Base-by-base conservation (phyloP, 2,888 invertebrate genomes). In the Eristalis pertinax region DNA sequence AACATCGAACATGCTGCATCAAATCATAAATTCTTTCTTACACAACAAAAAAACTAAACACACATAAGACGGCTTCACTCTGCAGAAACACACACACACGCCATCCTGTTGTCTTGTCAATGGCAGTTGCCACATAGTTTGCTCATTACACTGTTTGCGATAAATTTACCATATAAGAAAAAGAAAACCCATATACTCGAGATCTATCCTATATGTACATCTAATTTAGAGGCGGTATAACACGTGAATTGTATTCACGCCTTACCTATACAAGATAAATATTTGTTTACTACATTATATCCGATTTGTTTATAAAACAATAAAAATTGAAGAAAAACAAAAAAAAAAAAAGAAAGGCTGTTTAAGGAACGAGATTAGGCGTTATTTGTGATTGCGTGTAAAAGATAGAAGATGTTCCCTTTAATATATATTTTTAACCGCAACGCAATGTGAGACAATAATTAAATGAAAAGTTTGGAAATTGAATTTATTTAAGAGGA, bases 371-470 rank as follows among this genome's bases (percentile, higher is more conserved):
- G 43, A 50, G 43, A 50, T 50, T 50, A 50, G n/a, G 50, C 8
- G 50, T 50, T 50, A 50, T 19, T 50, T 50, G 50, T 50, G 19
- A 19, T 50, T 50, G 50, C 50, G 50, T 50, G 50, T 8, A 19
- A 5, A 50, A 7, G 19, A 19, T 19, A 19, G 19, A 19, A 50
- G 4, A n/a, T 19, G 19, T 50, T 50, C 8, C 50, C 50, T 19
- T 50, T 50, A 10, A 50, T 7, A 43, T 7, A 43, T 29, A 32
- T 32, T 63, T 63, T 73, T 63, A 41, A 43, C 24, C 26, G 38
- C 15, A 78, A 22, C 32, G 65, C 58, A 65, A 76, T 77, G 68
- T 70, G 70, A 78, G 80, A 80, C 80, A 80, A 80, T 80, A 80
- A 74, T 50, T 74, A 68, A 29, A 22, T 63, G 8, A 19, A 50